Evolutionary conservation across 2,888 invertebrate genomes (phyloP).

Genomic region (Euzophera pinguis): DNA sequence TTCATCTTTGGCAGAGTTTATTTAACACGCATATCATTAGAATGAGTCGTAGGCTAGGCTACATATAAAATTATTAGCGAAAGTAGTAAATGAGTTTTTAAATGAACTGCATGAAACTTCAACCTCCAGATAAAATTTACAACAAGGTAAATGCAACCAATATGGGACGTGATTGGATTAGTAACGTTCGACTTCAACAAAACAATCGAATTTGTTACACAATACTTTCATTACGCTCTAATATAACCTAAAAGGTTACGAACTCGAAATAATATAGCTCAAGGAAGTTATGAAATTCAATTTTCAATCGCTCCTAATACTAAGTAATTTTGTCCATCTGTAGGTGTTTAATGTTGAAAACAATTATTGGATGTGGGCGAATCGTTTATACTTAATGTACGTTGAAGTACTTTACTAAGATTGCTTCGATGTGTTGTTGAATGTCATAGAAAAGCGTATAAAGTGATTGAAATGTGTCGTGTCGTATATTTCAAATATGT

Average conservation of each 20-base stretch:
- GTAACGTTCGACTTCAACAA: background rate
- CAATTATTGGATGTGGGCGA: constrained; percentile 13
- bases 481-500: no score
- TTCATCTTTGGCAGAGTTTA: no score
- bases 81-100: no score
- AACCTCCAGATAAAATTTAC: no score
- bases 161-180: background rate
- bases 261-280: constrained; percentile 9
- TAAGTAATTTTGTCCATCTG: constrained; percentile 30
- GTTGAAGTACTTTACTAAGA: constrained; percentile 4
- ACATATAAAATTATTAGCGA: no score
- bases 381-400: constrained; percentile 10
- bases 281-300: constrained; percentile 21
- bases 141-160: background rate
- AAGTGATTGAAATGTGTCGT: no score
- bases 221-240: background rate
- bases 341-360: constrained; percentile 27
- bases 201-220: background rate
- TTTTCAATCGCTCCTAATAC: constrained; percentile 30
- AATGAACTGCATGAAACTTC: no score
- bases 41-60: no score
- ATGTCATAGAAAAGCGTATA: background rate
- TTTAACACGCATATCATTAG: no score
- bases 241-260: background rate
- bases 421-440: background rate